These are phyloP conservation scores for Palloptera scutellata DNA, from an alignment of 2,888 invertebrate genomes.

Conservation along the genomic window DNA sequence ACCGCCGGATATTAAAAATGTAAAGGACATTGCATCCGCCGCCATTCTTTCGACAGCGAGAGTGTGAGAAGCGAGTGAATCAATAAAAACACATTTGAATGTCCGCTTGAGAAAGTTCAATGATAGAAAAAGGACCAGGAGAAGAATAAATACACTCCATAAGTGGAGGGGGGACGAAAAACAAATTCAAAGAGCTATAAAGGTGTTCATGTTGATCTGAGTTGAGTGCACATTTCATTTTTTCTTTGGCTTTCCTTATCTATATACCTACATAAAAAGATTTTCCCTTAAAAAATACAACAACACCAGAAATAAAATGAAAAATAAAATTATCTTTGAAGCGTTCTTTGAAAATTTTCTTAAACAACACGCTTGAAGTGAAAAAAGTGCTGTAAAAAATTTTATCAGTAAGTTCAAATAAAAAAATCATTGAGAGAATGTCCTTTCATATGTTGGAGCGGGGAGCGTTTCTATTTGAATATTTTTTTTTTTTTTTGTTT, in stretches of 20 bases:
- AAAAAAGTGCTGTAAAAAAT: neutral
- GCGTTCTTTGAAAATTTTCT: slow-evolving; percentile 27
- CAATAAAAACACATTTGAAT: slow-evolving; percentile 47
- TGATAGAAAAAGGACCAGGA: slow-evolving; percentile 2
- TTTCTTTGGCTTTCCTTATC: neutral
- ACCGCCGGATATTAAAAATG: slow-evolving; percentile 62
- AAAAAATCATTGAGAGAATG: too few species aligned
- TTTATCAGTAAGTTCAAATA: too few species aligned
- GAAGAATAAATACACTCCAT: slow-evolving; percentile 7
- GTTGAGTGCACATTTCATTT: slow-evolving; percentile 13
- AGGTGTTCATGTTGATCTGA: slow-evolving; percentile 34
- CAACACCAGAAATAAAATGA: neutral
- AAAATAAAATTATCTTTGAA: slow-evolving; percentile 13
- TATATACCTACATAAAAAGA: neutral
- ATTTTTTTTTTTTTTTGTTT: too few species aligned
- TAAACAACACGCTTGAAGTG: slow-evolving; percentile 19
- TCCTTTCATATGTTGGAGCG: too few species aligned
- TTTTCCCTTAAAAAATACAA: slow-evolving; percentile 5
- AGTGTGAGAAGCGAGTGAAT: slow-evolving; percentile 28
- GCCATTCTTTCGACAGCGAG: slow-evolving; percentile 19
- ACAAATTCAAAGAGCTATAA: slow-evolving; percentile 6
- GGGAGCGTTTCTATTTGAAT: too few species aligned
- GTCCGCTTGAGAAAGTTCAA: slow-evolving; percentile 38
- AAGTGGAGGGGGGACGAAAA: neutral
- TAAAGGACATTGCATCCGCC: slow-evolving; percentile 54